These are phyloP conservation scores for Dynastes hyllus DNA, from an alignment of 2,888 invertebrate species.

Conservation along the genomic window DNA sequence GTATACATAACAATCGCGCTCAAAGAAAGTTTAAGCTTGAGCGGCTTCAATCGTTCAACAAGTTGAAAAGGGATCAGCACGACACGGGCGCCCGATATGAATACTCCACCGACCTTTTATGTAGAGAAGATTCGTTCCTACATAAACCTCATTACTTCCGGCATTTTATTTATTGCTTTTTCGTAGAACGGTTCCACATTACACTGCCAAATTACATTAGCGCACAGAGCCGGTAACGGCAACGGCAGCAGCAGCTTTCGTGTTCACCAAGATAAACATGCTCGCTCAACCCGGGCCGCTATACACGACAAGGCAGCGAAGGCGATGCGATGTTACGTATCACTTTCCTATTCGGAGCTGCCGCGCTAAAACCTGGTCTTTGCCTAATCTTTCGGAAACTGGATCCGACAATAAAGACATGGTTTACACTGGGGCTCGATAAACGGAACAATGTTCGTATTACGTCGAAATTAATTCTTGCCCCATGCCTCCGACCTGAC, in stretches of 20 bases:
- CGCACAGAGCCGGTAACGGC: slow-evolving; percentile 3
- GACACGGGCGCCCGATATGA: neutral
- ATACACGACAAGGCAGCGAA: neutral
- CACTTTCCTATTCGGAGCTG: slow-evolving; percentile 25
- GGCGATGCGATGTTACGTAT: slow-evolving; percentile 6
- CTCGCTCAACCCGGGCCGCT: neutral
- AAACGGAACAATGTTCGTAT: slow-evolving; percentile 35
- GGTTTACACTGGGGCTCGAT: slow-evolving; percentile 41
- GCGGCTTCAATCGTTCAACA: neutral
- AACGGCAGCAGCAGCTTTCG: neutral
- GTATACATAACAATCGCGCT: no score
- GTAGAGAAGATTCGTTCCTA: neutral
- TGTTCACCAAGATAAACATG: slow-evolving; percentile 31
- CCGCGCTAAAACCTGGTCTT: slow-evolving; percentile 28
- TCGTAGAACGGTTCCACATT: slow-evolving; percentile 4
- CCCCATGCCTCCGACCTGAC: slow-evolving; percentile 19
- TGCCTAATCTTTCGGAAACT: slow-evolving; percentile 43
- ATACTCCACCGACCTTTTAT: neutral
- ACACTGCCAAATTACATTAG: slow-evolving; percentile 22
- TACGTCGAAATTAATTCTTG: slow-evolving; percentile 36
- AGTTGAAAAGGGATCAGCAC: neutral
- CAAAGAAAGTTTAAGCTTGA: neutral
- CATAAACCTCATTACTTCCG: slow-evolving; percentile 21
- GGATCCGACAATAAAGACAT: slow-evolving; percentile 42
- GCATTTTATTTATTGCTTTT: slow-evolving; percentile 25